These are phyloP conservation scores for Lagopus leucura DNA, from an alignment of 2,113 vertebrate species.

Conservation along the genomic window DNA sequence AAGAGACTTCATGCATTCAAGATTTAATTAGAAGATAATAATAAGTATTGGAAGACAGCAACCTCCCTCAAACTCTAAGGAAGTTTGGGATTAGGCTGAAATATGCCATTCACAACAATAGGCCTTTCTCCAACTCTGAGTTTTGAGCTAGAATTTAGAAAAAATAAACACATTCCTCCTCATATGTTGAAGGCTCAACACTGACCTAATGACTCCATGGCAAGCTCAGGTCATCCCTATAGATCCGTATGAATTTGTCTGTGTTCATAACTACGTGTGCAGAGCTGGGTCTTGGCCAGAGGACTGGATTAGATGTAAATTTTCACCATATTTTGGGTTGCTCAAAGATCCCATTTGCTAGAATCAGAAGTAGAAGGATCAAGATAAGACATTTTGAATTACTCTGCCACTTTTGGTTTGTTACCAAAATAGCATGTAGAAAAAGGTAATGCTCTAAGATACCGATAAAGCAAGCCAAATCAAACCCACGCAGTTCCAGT, in stretches of 20 bases:
- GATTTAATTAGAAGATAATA: background rate
- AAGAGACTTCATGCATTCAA: background rate
- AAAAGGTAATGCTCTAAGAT: background rate
- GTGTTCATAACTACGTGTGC: background rate
- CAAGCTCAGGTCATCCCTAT: background rate
- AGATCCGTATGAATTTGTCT: background rate
- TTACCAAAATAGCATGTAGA: background rate
- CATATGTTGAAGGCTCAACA: background rate
- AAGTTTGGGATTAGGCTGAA: conserved; percentile 17
- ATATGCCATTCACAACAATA: background rate
- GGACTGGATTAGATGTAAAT: background rate
- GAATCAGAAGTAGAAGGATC: background rate
- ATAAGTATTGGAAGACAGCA: background rate
- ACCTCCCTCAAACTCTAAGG: background rate
- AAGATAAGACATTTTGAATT: background rate
- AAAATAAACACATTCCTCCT: conserved; percentile 31
- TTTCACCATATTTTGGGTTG: background rate
- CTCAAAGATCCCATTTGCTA: background rate
- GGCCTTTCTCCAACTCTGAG: background rate
- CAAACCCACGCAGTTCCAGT: background rate
- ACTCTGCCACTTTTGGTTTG: background rate
- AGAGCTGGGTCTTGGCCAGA: background rate
- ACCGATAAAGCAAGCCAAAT: background rate
- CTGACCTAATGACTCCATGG: background rate
- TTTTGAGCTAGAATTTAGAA: background rate